Conservation (phyloP, 2,113 vertebrate species). For the Mastomys coucha region DNA sequence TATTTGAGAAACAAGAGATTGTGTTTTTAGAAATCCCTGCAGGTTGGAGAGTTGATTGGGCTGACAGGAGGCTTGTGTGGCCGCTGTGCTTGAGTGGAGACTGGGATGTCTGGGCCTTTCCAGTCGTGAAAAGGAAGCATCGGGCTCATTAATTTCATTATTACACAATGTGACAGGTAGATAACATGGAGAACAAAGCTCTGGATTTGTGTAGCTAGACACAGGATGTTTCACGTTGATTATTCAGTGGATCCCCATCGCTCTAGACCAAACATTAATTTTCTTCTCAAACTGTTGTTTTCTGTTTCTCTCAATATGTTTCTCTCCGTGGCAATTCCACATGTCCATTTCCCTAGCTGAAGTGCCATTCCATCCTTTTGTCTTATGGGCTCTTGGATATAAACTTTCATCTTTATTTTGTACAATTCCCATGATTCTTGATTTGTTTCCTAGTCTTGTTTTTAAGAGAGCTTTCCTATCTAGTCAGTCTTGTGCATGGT, state of each 20-base stretch:
- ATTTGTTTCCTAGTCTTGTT: conserved; percentile 13
- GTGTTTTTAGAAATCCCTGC: conserved; percentile 41
- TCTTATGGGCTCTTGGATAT: background rate
- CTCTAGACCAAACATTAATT: conserved; percentile 34
- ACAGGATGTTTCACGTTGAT: conserved; percentile 51
- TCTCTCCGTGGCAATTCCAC: conserved; percentile 40
- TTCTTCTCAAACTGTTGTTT: conserved; percentile 57
- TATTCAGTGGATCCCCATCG: conserved; percentile 19
- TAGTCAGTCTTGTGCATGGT: background rate
- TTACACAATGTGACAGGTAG: conserved; percentile 67
- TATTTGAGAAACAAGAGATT: conserved; percentile 12
- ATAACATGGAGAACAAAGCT: conserved; percentile 53
- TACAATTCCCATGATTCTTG: background rate
- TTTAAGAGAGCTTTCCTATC: background rate
- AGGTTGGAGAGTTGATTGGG: conserved; percentile 33
- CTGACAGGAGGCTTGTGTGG: conserved; percentile 49
- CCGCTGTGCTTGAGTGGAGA: conserved; percentile 20
- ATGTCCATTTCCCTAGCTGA: conserved; percentile 11
- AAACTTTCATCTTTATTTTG: conserved; percentile 44
- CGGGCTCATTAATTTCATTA: conserved; percentile 76
- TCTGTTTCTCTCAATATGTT: conserved; percentile 22
- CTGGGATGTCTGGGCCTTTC: conserved; percentile 12
- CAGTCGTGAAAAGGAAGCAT: conserved; percentile 49
- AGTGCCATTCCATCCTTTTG: conserved; percentile 17
- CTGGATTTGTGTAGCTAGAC: background rate